phyloP scores from a whole-genome alignment of 2,888 invertebrate genomes.

The Harmothoe impar region DNA sequence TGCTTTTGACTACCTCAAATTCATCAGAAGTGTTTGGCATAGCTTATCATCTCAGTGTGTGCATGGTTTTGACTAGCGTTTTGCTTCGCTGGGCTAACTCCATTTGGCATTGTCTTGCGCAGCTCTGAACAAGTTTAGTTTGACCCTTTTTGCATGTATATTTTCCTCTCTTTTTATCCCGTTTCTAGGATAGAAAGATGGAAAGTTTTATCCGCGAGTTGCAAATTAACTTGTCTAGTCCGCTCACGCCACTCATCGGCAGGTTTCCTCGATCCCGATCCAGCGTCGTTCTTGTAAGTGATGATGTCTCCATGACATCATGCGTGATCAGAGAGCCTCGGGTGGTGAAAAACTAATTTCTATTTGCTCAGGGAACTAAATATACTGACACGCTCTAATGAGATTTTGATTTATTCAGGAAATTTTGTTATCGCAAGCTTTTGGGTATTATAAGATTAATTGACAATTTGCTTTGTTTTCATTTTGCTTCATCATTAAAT shows the following conservation, averaged over 20 bases:
- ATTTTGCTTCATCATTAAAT: no score
- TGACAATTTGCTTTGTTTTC: no score
- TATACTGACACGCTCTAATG: slow-evolving; percentile 8
- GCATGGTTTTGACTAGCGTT: not conserved
- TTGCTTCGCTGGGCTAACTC: not conserved
- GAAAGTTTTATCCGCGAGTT: slow-evolving; percentile 79
- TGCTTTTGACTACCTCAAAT: no score
- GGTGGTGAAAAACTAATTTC: slow-evolving; percentile 43
- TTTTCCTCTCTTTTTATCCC: slow-evolving; percentile 59
- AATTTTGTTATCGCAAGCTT: no score
- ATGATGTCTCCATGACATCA: slow-evolving; percentile 70
- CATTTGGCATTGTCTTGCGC: slow-evolving; percentile 31
- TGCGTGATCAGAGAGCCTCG: slow-evolving; percentile 55
- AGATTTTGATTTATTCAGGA: no score
- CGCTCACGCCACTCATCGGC: slow-evolving; percentile 79
- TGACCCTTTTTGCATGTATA: slow-evolving; percentile 39
- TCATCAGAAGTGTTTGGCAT: no score
- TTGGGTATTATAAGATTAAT: no score
- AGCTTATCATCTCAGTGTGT: not conserved
- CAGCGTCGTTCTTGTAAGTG: slow-evolving; percentile 77
- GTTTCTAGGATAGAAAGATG: slow-evolving; percentile 78
- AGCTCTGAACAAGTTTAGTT: slow-evolving; percentile 41
- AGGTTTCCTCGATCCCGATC: slow-evolving; percentile 78
- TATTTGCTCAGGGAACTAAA: slow-evolving; percentile 17
- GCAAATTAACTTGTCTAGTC: slow-evolving; percentile 78